Base-by-base conservation (phyloP, 2,113 vertebrate genomes). In the Apistogramma diplotaenia region DNA sequence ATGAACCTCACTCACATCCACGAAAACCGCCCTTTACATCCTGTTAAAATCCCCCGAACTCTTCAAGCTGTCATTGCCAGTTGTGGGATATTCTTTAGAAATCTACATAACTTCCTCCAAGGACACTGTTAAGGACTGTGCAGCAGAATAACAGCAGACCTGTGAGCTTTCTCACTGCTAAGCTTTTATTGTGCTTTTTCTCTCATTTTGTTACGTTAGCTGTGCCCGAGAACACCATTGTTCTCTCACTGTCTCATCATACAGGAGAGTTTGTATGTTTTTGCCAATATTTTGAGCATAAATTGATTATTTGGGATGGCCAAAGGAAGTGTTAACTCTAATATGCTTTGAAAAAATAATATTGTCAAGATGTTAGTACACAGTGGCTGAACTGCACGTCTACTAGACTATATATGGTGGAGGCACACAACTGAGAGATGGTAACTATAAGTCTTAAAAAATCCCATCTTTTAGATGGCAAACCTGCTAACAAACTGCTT, bases 81-180 rank as follows among this genome's bases (percentile, higher is more conserved):
- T 54, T 56, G 37, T 10, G 4, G 57, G 37, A 78, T 78, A 16
- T 82, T 31, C 55, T 70, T 71, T 72, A 53, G 31, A 56, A 55
- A 60, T 40, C 31, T 62, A 37, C 67, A 85, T 61, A 65, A 25
- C 53, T 78, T 86, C 79, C 77, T 87, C 71, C 23, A 87, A 83
- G 82, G 67, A 76, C 81, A 59, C 16, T 70, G 53, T 85, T 73
- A 90, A 87, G 82, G 87, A 78, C 77, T 5, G 53, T 53, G 67
- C 5, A 62, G 74, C 43, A 73, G 74, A 78, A 76, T 49, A 74
- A 60, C 16, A 18, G 25, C 70, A 53, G 72, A 76, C 19, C 8
- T 59, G n/a, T 13, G 2, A 61, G 23, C 15, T 60, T 49, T 43
- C 59, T 51, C 25, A 70, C 65, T 37, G 33, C 55, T 72, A 46